These are phyloP conservation scores for Siniperca chuatsi DNA, from an alignment of 2,113 vertebrate species.

Conservation along the genomic window DNA sequence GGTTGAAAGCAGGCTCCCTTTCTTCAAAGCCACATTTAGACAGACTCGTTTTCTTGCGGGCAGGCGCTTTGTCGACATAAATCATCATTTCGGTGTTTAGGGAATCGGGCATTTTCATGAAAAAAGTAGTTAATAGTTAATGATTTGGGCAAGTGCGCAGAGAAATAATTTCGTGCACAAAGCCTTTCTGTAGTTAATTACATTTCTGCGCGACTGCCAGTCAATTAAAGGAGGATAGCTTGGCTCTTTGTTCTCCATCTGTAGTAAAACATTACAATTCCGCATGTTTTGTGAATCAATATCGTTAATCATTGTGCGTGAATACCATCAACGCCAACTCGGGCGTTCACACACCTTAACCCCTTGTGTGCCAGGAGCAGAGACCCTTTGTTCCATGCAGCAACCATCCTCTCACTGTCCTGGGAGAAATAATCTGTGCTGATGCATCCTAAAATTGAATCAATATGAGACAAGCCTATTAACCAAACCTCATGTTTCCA, in stretches of 20 bases:
- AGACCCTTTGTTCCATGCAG: conserved; percentile 56
- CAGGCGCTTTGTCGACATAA: conserved; percentile 27
- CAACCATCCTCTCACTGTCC: not conserved
- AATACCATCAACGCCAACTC: conserved; percentile 34
- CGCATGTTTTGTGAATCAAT: conserved; percentile 38
- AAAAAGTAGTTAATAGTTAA: conserved; percentile 47
- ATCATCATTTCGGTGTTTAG: conserved; percentile 24
- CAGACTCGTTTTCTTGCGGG: conserved; percentile 36
- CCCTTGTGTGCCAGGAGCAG: conserved; percentile 36
- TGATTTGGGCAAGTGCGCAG: conserved; percentile 35
- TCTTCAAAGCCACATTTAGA: conserved; percentile 54
- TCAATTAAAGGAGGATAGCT: conserved; percentile 28
- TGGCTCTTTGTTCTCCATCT: not conserved
- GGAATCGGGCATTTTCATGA: conserved; percentile 15
- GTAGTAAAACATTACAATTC: conserved; percentile 25
- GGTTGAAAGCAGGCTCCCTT: conserved; percentile 52
- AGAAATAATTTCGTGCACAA: not conserved
- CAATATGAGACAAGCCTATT: conserved; percentile 4
- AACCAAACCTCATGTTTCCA: not conserved
- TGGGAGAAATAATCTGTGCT: not conserved
- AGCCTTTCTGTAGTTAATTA: conserved; percentile 26
- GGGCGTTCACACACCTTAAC: conserved; percentile 51
- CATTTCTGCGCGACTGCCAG: conserved; percentile 21
- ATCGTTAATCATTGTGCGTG: conserved; percentile 40
- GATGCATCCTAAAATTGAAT: not conserved